Conservation (phyloP, 2,113 vertebrate species). For the Petrocephalus microphthalmus region DNA sequence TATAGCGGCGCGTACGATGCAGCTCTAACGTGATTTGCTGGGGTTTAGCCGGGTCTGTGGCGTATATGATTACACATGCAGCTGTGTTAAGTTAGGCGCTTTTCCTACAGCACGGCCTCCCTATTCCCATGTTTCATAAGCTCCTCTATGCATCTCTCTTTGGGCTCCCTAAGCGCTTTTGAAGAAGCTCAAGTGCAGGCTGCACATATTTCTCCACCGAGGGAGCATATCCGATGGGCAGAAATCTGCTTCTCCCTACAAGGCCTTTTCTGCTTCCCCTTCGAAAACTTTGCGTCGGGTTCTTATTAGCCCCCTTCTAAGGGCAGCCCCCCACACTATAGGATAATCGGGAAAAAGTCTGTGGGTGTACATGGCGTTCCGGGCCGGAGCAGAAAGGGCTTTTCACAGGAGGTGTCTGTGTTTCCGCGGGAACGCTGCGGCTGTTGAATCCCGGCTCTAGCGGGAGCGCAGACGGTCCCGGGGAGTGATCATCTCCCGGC, state of each 20-base stretch:
- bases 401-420: constrained; percentile 16
- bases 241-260: constrained; percentile 33
- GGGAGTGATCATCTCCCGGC: background rate
- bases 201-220: constrained; percentile 48
- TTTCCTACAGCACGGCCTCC: constrained; percentile 49
- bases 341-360: constrained; percentile 47
- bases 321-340: constrained; percentile 23
- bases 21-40: constrained; percentile 64
- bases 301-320: constrained; percentile 44
- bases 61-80: constrained; percentile 59
- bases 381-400: constrained; percentile 18
- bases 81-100: constrained; percentile 55
- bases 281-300: constrained; percentile 47
- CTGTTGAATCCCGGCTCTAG: background rate
- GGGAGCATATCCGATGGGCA: constrained; percentile 55
- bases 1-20: constrained; percentile 43
- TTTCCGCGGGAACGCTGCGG: constrained; percentile 20
- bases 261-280: constrained; percentile 37
- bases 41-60: constrained; percentile 54
- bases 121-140: constrained; percentile 58
- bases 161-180: constrained; percentile 59
- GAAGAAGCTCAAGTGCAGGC: constrained; percentile 42
- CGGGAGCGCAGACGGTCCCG: background rate
- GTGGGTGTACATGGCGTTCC: constrained; percentile 27
- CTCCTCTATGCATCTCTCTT: constrained; percentile 57